Percentiles rank a stretch among this genome's conserved stretches.
Evolutionary conservation across 1,140 invertebrate genomes (phyloP).

Genomic region (Helicoverpa zea): DNA sequence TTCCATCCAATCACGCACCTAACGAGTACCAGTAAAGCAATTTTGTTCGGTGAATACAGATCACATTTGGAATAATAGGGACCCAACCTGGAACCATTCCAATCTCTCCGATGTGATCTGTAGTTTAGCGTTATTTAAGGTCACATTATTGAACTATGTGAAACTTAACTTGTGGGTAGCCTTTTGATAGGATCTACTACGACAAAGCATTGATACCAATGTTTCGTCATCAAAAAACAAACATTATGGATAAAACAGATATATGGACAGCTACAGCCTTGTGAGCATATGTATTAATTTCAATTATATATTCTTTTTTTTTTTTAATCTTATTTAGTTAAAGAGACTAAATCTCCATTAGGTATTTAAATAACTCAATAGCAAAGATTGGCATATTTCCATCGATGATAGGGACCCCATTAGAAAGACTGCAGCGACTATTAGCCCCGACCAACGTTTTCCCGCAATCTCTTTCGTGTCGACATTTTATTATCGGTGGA

Average conservation of each 20-base stretch:
- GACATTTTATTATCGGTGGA: conserved; percentile 76
- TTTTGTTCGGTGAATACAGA: conserved; percentile 37
- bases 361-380: conserved; percentile 55
- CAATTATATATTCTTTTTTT: too few relatives aligned
- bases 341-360: neutral
- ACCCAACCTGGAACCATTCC: conserved; percentile 29
- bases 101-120: conserved; percentile 23
- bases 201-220: neutral
- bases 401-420: conserved; percentile 68
- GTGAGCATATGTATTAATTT: too few relatives aligned
- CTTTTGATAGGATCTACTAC: neutral
- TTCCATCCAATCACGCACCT: conserved; percentile 31
- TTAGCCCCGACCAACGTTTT: conserved; percentile 62
- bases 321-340: neutral
- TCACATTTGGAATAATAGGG: conserved; percentile 40
- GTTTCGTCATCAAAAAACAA: too few relatives aligned
- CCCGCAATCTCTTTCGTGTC: conserved; percentile 69
- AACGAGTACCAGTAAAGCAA: conserved; percentile 34
- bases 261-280: too few relatives aligned
- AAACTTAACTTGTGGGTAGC: neutral
- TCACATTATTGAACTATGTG: conserved; percentile 11
- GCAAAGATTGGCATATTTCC: conserved; percentile 63
- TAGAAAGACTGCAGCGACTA: conserved; percentile 65
- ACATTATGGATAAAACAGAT: too few relatives aligned
- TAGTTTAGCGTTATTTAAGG: conserved; percentile 11